Base-by-base conservation (phyloP, 2,888 invertebrate species). In the Epinotia ramella region DNA sequence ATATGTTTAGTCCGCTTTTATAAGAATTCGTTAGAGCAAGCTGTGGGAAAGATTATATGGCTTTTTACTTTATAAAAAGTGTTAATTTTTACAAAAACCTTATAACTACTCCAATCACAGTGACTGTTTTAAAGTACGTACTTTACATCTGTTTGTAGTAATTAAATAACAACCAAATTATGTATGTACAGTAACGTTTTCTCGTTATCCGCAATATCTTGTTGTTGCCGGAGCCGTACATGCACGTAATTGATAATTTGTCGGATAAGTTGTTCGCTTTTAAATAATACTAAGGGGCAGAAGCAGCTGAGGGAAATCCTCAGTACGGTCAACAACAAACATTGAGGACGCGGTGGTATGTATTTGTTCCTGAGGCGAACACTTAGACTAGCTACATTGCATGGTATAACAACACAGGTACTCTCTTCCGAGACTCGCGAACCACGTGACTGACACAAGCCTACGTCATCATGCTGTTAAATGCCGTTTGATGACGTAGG, bases 161-260 rank as follows among this genome's bases (percentile, higher is more conserved):
- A 33, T 62, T 16, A 24, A 24, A 24, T 24, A 33, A 3, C 16
- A 62, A 16, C 60, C 33, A 62, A 7, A 16, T 62, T 16, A 16
- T 16, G 3, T 24, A 16, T 24, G 5, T 16, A 60, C 13, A 28
- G n/a, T 6, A 33, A 62, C 16, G 16, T 28, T 62, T 28, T 33
- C 33, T 33, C 62, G 33, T 33, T 62, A n/a, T 33, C 9, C 1
- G 33, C 33, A 9, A 56, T 18, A 6, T 0, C 7, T 62, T 60
- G 20, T 46, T 60, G 4, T 60, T 33, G 33, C 5, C n/a, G 40
- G 53, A n/a, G 53, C n/a, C n/a, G 7, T 57, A 57, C 56, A 20
- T 64, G 64, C 57, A 49, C 24, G 53, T 71, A 71, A 71, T 71
- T 71, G 56, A 63, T 72, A 57, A 18, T 64, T 69, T 60, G 20